Percentiles rank a stretch among this genome's conserved stretches.
Conservation (phyloP, 2,888 invertebrate genomes). For the Bombylius major region DNA sequence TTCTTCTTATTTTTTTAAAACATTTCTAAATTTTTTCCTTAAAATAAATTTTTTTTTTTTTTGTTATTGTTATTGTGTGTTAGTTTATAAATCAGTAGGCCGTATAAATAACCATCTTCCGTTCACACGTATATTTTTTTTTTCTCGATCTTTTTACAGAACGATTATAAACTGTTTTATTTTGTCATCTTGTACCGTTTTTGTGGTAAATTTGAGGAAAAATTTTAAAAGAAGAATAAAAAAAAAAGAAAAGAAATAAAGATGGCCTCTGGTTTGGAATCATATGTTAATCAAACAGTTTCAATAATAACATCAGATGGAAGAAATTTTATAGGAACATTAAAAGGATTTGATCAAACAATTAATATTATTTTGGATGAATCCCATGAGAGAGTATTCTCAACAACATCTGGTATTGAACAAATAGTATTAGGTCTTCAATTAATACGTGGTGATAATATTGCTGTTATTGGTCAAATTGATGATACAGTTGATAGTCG, state of each 20-base stretch:
- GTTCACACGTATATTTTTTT: not conserved
- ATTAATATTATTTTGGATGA: slow-evolving; percentile 96
- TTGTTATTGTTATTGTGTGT: too few species aligned
- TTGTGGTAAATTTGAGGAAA: too few species aligned
- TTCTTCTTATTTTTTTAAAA: too few species aligned
- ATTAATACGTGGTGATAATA: slow-evolving; percentile 96
- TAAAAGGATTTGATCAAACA: slow-evolving; percentile 99
- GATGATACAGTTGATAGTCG: slow-evolving; percentile 74
- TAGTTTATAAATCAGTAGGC: not conserved
- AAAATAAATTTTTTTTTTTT: too few species aligned
- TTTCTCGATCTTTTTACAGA: not conserved
- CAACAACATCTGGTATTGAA: slow-evolving; percentile 80
- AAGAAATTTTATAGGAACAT: slow-evolving; percentile 87
- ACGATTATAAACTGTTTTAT: not conserved
- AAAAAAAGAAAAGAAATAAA: not conserved
- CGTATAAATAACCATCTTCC: not conserved
- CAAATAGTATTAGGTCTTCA: slow-evolving; percentile 94
- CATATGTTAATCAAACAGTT: slow-evolving; percentile 81
- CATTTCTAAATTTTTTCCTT: too few species aligned
- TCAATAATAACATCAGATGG: slow-evolving; percentile 95
- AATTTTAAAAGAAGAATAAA: too few species aligned
- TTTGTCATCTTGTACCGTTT: too few species aligned
- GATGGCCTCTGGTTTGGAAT: slow-evolving; percentile 78
- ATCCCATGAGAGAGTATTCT: slow-evolving; percentile 97
- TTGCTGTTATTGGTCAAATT: slow-evolving; percentile 76